Evolutionary conservation across 2,888 invertebrate species (phyloP).

Genomic region (Nomada goodeniana): DNA sequence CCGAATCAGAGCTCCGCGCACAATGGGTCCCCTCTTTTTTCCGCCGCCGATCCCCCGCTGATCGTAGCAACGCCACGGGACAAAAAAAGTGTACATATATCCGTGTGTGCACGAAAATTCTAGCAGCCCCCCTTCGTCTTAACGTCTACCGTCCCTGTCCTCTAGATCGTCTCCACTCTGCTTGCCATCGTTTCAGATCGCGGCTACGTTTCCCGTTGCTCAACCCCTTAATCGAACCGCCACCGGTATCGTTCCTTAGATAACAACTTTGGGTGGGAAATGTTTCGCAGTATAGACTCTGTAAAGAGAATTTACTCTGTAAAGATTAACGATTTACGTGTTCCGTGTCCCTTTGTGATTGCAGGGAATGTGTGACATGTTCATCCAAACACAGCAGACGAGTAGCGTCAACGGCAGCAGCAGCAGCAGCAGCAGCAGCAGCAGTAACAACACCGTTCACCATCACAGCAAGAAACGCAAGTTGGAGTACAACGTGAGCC

Average conservation of each 20-base stretch:
- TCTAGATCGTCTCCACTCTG: background rate
- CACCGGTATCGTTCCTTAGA: background rate
- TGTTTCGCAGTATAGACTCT: too few species aligned
- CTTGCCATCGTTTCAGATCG: background rate
- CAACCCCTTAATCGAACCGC: background rate
- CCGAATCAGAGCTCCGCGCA: slow-evolving; percentile 35
- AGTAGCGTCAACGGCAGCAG: slow-evolving; percentile 85
- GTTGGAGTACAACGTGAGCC: slow-evolving; percentile 84
- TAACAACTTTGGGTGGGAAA: background rate
- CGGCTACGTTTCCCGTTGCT: slow-evolving; percentile 6
- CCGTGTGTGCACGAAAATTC: background rate
- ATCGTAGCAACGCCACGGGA: slow-evolving; percentile 11
- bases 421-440: slow-evolving; percentile 82
- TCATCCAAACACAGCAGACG: slow-evolving; percentile 89
- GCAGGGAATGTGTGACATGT: slow-evolving; percentile 95
- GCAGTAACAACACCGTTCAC: slow-evolving; percentile 83
- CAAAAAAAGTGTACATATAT: background rate
- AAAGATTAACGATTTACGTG: background rate
- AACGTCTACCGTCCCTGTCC: too few species aligned
- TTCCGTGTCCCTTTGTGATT: slow-evolving; percentile 69
- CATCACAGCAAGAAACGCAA: slow-evolving; percentile 84
- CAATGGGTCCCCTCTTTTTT: background rate
- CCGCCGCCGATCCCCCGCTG: slow-evolving; percentile 17
- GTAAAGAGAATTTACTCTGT: too few species aligned
- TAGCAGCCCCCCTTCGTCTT: background rate